Evolutionary conservation across 2,888 invertebrate genomes (phyloP).

Genomic region (Stenoptilia bipunctidactyla): DNA sequence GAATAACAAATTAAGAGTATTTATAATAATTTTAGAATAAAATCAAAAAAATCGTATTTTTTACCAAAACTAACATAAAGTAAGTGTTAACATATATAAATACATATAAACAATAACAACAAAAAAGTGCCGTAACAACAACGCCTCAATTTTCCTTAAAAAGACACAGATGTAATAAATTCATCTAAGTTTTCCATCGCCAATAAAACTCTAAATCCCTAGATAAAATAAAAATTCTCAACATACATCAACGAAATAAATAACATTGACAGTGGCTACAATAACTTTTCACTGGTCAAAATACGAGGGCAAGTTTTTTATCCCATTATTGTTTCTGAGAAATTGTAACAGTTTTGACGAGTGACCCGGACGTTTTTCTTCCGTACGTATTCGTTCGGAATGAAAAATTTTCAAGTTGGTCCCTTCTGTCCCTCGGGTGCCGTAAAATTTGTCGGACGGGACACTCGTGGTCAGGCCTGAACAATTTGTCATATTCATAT

Average conservation of each 20-base stretch:
- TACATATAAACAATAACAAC: neutral
- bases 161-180: constrained; percentile 21
- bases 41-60: too few relatives aligned
- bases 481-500: constrained; percentile 73
- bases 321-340: constrained; percentile 69
- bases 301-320: constrained; percentile 41
- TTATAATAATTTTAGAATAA: too few relatives aligned
- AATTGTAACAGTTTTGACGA: constrained; percentile 71
- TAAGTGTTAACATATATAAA: too few relatives aligned
- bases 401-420: constrained; percentile 70
- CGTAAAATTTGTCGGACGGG: constrained; percentile 61
- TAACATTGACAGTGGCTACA: constrained; percentile 65
- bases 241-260: constrained; percentile 60
- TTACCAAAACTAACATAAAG: too few relatives aligned
- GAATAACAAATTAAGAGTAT: too few relatives aligned
- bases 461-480: constrained; percentile 52
- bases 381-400: constrained; percentile 48
- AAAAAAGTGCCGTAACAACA: too few relatives aligned
- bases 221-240: constrained; percentile 62
- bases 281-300: constrained; percentile 50
- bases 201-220: constrained; percentile 65
- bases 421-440: constrained; percentile 61
- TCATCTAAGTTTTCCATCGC: constrained; percentile 28
- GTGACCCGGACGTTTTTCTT: constrained; percentile 68
- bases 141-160: too few relatives aligned